Evolutionary conservation across 2,888 invertebrate species (phyloP).

Genomic region (Petrophora chlorosata): DNA sequence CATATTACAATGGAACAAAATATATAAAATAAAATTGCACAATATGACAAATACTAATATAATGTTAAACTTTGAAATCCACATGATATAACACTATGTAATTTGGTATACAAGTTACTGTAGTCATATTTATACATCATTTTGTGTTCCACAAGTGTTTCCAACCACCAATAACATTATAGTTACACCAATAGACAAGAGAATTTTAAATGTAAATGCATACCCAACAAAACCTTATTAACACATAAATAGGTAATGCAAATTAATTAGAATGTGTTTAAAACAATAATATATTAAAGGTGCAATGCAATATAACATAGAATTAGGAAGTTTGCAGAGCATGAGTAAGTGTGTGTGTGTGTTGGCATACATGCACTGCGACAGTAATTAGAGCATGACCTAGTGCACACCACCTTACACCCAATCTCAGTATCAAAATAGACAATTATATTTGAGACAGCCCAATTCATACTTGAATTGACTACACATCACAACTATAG

Average conservation of each 20-base stretch:
- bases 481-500: conserved; percentile 31
- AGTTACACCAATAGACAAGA: too few relatives aligned
- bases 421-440: conserved; percentile 41
- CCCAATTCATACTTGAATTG: conserved; percentile 30
- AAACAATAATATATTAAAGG: not conserved
- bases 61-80: too few relatives aligned
- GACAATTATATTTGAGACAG: conserved; percentile 35
- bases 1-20: too few relatives aligned
- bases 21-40: too few relatives aligned
- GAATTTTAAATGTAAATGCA: not conserved
- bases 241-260: not conserved
- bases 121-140: too few relatives aligned
- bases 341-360: not conserved
- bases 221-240: not conserved
- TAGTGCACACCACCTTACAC: conserved; percentile 34
- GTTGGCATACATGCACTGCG: too few relatives aligned
- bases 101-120: too few relatives aligned
- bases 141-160: not conserved
- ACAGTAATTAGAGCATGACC: conserved; percentile 36
- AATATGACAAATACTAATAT: too few relatives aligned
- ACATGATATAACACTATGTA: too few relatives aligned
- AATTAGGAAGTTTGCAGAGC: not conserved
- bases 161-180: not conserved
- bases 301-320: not conserved
- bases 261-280: not conserved